Conservation (phyloP, 2,113 vertebrate species). For the Trematocara nigrifrons region DNA sequence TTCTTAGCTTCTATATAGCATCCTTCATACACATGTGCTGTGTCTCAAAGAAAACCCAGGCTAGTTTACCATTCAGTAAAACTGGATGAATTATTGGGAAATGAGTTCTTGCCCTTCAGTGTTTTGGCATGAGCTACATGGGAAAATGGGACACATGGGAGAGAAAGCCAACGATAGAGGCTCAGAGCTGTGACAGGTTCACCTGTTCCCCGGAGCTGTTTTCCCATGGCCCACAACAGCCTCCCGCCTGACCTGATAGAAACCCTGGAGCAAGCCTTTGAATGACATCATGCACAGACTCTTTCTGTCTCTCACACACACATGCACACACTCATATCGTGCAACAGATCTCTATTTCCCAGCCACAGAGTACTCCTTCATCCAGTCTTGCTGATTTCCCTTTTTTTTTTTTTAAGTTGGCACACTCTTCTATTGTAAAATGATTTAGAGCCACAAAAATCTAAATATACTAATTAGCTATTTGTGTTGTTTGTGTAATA, state of each 20-base stretch:
- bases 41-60: neutral
- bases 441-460: accelerated
- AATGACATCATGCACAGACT: constrained; percentile 25
- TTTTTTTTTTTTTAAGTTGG: neutral
- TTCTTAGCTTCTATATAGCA: neutral
- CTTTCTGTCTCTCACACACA: constrained; percentile 1
- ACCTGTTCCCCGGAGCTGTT: constrained; percentile 69
- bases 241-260: constrained; percentile 48
- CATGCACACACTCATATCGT: constrained; percentile 1
- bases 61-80: neutral
- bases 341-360: neutral
- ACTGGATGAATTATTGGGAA: neutral
- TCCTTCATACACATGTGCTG: neutral
- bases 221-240: constrained; percentile 73
- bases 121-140: constrained; percentile 62
- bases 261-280: constrained; percentile 24
- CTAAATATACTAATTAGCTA: neutral
- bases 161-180: neutral
- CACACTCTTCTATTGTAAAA: neutral
- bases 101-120: constrained; percentile 39
- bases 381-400: neutral
- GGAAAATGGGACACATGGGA: constrained; percentile 55
- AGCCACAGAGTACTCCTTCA: neutral
- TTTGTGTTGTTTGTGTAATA: accelerated
- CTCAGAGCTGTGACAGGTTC: constrained; percentile 63